Base-by-base conservation (phyloP, 2,113 vertebrate genomes). In the Centropristis striata region DNA sequence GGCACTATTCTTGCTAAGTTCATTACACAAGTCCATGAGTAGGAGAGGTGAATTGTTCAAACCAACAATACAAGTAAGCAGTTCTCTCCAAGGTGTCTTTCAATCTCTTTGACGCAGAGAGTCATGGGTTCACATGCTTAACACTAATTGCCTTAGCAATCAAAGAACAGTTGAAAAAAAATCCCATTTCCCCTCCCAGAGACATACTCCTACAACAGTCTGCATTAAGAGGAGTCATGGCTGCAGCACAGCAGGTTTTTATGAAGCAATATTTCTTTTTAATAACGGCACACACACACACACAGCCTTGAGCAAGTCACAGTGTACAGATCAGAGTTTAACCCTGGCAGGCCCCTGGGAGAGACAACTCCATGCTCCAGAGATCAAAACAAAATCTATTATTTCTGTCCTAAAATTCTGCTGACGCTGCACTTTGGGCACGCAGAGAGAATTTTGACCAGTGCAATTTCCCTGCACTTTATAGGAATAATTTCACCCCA, bases 261-360 rank as follows among this genome's bases (percentile, higher is more conserved):
- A 94, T 94, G 89, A 95, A 92, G 88, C 92, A 88, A 91, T 93
- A 91, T 91, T 88, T 95, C 88, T 94, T 90, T 93, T 93, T 92
- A 92, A 94, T 92, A 91, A 88, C 84, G 57, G 2, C 13, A 28
- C 53, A 57, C 53, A 54, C 67, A 80, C 71, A 85, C 76, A 85
- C 84, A 68, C 57, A 75, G 81, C 87, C 88, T 89, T 80, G 74
- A 86, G 82, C 86, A 67, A 91, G 81, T 87, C 85, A 79, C 51
- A 69, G 80, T 72, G 81, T 76, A 78, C 81, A 88, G 81, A 84
- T 84, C 85, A 76, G 64, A 84, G 78, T 92, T 94, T 91, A 94
- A 93, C 90, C 86, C 81, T 84, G 80, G 63, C 61, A 86, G 74
- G 27, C 84, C 74, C 74, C 72, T 57, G 82, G 65, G 90, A 86